Base-by-base conservation (phyloP, 2,888 invertebrate species). In the Craniophora ligustri region DNA sequence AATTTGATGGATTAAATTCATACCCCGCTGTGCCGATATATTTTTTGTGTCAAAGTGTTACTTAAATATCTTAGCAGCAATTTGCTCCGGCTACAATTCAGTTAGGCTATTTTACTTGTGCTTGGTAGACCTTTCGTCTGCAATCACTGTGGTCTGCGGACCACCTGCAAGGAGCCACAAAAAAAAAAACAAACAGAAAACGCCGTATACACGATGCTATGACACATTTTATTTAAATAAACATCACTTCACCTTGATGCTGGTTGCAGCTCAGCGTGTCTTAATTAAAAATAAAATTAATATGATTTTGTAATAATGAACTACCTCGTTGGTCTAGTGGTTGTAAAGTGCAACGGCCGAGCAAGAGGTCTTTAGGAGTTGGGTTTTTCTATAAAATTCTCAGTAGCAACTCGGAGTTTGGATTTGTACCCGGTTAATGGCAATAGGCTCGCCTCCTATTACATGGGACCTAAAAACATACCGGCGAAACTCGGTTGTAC, bases 91-190 rank as follows among this genome's bases (percentile, higher is more conserved):
- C 23, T 23, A 32, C 67, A 54, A 53, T 57, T 61, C 54, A 5
- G 44, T 48, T 15, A 44, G 19, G 30, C 32, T 56, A 56, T 61
- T 56, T 50, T 30, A 49, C 35, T 49, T 46, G 47, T 26, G 41
- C 15, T 54, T 51, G 51, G 35, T 19, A 18, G 15, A 50, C 23
- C 32, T 51, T 51, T 46, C 30, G 44, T 30, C 30, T 39, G 16
- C 50, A 50, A 50, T 54, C 54, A 41, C 34, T 57, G 62, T 54
- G 53, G 61, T 62, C 49, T 30, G 36, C 14, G 41, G 67, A 67
- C 67, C 62, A 67, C 67, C 62, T 46, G 35, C 62, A 61, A 56
- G 28, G 36, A 41, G 34, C 30, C 16, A 23, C 38, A 38, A 36
- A 32, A 48, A 49, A 48, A 49, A 53, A 53, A 51, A 45, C 21